Percentiles rank a stretch among this genome's conserved stretches.
phyloP scores from a whole-genome alignment of 2,888 invertebrate genomes.

The Acrobasis repandana region DNA sequence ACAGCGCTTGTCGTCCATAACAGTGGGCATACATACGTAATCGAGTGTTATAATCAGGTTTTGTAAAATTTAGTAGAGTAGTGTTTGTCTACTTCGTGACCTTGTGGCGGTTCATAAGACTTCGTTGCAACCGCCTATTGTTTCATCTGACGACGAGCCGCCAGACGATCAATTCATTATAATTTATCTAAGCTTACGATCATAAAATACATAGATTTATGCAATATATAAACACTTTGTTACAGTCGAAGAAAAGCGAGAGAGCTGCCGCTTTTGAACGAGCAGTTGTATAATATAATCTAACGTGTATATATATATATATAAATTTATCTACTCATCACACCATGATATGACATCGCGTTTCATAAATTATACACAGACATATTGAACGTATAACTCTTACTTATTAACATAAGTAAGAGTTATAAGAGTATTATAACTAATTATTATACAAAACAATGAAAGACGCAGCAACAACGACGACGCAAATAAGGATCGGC shows the following conservation, averaged over 20 bases:
- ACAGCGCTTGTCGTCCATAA: neutral
- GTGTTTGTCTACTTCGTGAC: conserved; percentile 4
- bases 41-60: neutral
- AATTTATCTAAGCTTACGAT: conserved; percentile 10
- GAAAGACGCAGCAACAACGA: conserved; percentile 35
- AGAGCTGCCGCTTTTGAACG: neutral
- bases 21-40: too few species aligned
- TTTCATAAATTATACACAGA: conserved; percentile 44
- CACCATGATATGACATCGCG: conserved; percentile 75
- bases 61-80: neutral
- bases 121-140: conserved; percentile 9
- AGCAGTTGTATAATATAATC: conserved; percentile 5
- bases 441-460: conserved; percentile 3
- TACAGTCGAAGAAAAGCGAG: conserved; percentile 21
- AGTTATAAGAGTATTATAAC: too few species aligned
- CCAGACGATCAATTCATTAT: neutral
- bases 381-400: conserved; percentile 33
- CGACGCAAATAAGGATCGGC: conserved; percentile 26
- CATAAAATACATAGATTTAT: conserved; percentile 13
- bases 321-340: conserved; percentile 51
- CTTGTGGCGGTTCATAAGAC: neutral
- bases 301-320: conserved; percentile 30
- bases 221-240: conserved; percentile 11
- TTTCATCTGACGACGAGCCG: neutral
- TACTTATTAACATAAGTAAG: too few species aligned